Evolutionary conservation across 2,888 invertebrate species (phyloP).

Genomic region (Heliothis peltigera): DNA sequence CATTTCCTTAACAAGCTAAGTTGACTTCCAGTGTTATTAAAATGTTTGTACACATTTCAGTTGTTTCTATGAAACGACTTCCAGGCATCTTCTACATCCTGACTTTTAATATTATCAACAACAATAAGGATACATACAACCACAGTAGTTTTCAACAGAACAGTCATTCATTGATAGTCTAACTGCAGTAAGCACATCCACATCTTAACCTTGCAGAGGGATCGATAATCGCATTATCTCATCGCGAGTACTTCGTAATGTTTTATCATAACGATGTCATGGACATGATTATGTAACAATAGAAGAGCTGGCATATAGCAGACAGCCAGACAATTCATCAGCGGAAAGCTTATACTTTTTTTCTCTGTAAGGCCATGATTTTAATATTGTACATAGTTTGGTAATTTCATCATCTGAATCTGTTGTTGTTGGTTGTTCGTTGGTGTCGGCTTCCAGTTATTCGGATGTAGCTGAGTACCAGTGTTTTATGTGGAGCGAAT

Average conservation of each 20-base stretch:
- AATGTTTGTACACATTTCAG: neutral
- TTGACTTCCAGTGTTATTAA: neutral
- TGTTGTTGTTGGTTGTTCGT: too few species aligned
- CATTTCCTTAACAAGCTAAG: neutral
- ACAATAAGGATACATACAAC: neutral
- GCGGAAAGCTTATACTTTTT: too few species aligned
- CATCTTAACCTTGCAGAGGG: neutral
- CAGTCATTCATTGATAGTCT: neutral
- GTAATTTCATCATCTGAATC: too few species aligned
- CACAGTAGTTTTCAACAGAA: neutral
- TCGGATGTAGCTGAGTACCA: too few species aligned
- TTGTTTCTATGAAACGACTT: neutral
- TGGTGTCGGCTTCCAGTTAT: too few species aligned
- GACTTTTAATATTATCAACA: neutral
- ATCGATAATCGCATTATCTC: neutral
- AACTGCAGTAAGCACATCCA: neutral
- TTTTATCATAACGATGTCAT: neutral
- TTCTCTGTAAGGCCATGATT: too few species aligned
- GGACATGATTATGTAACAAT: neutral
- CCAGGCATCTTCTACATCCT: neutral
- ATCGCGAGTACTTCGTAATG: slow-evolving; percentile 27
- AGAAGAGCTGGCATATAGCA: neutral
- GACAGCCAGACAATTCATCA: too few species aligned
- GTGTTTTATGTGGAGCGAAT: too few species aligned
- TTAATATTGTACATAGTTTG: too few species aligned